phyloP scores from a whole-genome alignment of 2,888 invertebrate species.

The Drosophila percnosoma region DNA sequence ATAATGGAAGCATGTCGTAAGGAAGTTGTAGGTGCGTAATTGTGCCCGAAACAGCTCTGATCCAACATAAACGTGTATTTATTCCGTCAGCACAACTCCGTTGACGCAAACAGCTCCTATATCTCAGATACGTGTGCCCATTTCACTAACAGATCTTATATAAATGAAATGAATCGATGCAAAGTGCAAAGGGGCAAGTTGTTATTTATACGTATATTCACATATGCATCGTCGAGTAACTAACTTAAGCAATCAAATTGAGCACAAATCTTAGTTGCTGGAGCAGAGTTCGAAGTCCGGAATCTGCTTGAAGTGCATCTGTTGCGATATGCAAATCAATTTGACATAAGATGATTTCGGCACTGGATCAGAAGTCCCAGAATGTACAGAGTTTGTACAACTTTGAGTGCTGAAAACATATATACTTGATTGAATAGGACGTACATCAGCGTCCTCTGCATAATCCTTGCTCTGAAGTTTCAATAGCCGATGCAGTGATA shows the following conservation, averaged over 20 bases:
- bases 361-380: not conserved
- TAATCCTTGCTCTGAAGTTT: not conserved
- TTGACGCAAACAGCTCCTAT: not conserved
- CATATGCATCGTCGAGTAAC: not conserved
- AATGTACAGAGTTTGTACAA: not conserved
- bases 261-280: not conserved
- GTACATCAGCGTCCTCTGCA: not conserved
- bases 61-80: not conserved
- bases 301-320: not conserved
- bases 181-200: not conserved
- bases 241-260: not conserved
- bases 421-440: not conserved
- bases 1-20: slow-evolving; percentile 25
- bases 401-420: not conserved
- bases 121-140: not conserved
- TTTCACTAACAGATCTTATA: not conserved
- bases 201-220: not conserved
- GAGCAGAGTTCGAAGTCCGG: not conserved
- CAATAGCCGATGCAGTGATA: not conserved
- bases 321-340: not conserved
- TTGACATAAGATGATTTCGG: not conserved
- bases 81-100: not conserved
- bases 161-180: not conserved
- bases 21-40: slow-evolving; percentile 12
- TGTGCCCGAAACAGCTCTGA: slow-evolving; percentile 15